Conservation (phyloP, 2,888 invertebrate genomes). For the Sarcophaga carnaria region DNA sequence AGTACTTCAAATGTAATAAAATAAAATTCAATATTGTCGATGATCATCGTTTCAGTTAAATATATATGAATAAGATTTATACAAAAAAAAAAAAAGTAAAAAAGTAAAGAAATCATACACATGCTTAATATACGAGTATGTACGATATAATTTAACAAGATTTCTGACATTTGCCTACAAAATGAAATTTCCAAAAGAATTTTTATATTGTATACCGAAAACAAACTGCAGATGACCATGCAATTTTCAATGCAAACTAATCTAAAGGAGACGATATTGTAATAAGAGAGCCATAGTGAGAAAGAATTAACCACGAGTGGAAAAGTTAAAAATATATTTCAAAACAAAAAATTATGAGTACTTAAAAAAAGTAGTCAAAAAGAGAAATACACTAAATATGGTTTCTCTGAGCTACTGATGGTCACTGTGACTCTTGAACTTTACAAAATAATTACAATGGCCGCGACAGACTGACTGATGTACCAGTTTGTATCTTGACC, state of each 20-base stretch:
- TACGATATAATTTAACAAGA: constrained; percentile 35
- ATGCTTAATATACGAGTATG: background rate
- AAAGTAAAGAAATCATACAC: background rate
- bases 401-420: constrained; percentile 54
- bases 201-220: too few relatives aligned
- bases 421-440: constrained; percentile 68
- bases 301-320: background rate
- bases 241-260: background rate
- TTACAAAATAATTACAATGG: constrained; percentile 68
- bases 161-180: constrained; percentile 62
- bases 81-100: background rate
- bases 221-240: background rate
- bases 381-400: constrained; percentile 34
- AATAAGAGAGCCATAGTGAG: background rate
- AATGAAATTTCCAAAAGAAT: constrained; percentile 19
- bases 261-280: background rate
- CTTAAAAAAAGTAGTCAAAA: background rate
- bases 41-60: too few relatives aligned
- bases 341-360: background rate
- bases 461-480: constrained; percentile 56
- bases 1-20: too few relatives aligned
- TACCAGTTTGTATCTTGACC: constrained; percentile 67
- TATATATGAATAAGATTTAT: too few relatives aligned
- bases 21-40: too few relatives aligned
- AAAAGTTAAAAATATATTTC: too few relatives aligned